These are phyloP conservation scores for Trinectes maculatus DNA, from an alignment of 2,113 vertebrate species.

Conservation along the genomic window DNA sequence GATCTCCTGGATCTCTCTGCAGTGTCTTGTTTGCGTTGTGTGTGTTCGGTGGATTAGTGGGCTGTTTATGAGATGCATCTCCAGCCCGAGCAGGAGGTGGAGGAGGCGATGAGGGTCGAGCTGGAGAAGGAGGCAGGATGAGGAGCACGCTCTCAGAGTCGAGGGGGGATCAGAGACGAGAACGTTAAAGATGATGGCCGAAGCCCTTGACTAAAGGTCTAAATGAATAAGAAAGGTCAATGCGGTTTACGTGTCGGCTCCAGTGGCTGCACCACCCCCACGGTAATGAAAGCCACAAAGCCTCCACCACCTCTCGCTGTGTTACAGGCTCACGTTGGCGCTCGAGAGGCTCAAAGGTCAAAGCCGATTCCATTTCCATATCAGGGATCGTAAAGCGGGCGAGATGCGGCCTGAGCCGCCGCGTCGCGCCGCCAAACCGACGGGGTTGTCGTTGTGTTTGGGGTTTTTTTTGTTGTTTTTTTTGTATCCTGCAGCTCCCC, in stretches of 20 bases:
- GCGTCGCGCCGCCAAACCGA: constrained; percentile 22
- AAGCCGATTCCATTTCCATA: constrained; percentile 61
- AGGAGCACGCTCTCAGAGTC: constrained; percentile 70
- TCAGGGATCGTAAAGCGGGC: constrained; percentile 30
- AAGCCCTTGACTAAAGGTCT: constrained; percentile 81
- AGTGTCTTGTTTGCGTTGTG: constrained; percentile 44
- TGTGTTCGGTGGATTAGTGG: constrained; percentile 63
- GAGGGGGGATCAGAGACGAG: constrained; percentile 70
- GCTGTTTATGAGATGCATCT: constrained; percentile 70
- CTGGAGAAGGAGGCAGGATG: constrained; percentile 59
- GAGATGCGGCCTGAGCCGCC: constrained; percentile 2
- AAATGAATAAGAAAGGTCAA: constrained; percentile 81
- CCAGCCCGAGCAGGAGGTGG: constrained; percentile 52
- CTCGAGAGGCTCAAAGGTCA: constrained; percentile 63
- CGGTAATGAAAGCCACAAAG: constrained; percentile 73
- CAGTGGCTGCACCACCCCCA: constrained; percentile 69
- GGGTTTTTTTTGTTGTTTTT: constrained; percentile 34
- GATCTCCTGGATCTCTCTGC: constrained; percentile 62
- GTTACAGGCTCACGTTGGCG: constrained; percentile 44
- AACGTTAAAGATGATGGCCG: constrained; percentile 80
- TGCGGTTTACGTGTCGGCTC: constrained; percentile 75
- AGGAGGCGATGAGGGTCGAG: constrained; percentile 76
- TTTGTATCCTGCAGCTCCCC: constrained; percentile 54
- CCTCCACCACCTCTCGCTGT: constrained; percentile 43
- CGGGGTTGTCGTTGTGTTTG: constrained; percentile 20